phyloP scores from a whole-genome alignment of 37 sponge, comb jelly and placozoan genomes.

The Hexactinellida sp. region DNA sequence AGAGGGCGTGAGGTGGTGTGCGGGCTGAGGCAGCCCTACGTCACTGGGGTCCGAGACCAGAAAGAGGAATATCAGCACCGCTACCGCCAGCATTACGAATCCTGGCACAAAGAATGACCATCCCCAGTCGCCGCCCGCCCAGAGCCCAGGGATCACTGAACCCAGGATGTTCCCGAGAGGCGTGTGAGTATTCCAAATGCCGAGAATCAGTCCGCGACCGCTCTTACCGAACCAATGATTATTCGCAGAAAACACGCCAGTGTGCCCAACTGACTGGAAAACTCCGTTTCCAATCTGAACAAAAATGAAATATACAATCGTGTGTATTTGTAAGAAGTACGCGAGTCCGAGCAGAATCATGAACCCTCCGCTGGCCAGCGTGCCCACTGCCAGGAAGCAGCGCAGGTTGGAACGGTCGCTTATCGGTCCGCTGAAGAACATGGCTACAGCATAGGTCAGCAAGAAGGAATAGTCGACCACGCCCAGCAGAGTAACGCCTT shows the following conservation, averaged over 20 bases:
- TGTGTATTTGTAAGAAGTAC: neutral
- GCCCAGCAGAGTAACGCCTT: neutral
- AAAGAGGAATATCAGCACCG: conserved; percentile 31
- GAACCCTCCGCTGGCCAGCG: neutral
- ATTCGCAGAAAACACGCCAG: conserved; percentile 7
- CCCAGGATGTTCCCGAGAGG: conserved; percentile 50
- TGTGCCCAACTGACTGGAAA: neutral
- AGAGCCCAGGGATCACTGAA: conserved; percentile 26
- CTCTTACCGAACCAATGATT: conserved; percentile 15
- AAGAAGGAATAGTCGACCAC: conserved; percentile 9
- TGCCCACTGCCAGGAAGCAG: neutral
- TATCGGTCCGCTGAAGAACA: neutral
- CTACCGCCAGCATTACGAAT: conserved; percentile 36
- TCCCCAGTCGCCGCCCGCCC: conserved; percentile 18
- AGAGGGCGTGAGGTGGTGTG: conserved; percentile 25
- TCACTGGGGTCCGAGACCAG: conserved; percentile 35
- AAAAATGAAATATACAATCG: neutral
- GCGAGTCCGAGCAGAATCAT: neutral
- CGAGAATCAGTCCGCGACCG: conserved; percentile 40
- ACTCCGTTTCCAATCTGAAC: neutral
- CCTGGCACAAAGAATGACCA: conserved; percentile 51
- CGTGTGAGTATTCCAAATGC: conserved; percentile 51
- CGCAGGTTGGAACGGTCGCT: neutral
- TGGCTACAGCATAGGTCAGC: neutral
- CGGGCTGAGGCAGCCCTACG: conserved; percentile 38